Percentiles rank a stretch among this genome's conserved stretches.
Conservation (phyloP, 2,888 invertebrate genomes). For the Bimastos eiseni region DNA sequence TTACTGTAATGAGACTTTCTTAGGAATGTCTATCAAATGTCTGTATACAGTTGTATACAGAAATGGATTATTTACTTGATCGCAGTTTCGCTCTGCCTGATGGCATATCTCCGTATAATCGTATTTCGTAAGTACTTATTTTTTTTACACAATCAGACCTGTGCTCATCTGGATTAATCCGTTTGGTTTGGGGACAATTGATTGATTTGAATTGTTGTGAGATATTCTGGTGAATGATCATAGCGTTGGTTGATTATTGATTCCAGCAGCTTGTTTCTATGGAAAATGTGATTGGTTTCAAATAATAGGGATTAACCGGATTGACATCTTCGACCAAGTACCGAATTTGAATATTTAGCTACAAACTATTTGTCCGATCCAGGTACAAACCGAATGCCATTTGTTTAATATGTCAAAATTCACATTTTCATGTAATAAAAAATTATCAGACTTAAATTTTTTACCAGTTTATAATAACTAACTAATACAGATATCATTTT, state of each 20-base stretch:
- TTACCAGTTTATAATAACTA: too few relatives aligned
- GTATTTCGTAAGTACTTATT: background rate
- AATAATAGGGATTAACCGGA: too few relatives aligned
- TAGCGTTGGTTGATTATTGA: background rate
- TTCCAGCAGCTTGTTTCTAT: background rate
- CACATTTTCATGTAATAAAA: too few relatives aligned
- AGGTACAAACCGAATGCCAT: too few relatives aligned
- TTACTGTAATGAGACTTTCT: background rate
- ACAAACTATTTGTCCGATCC: too few relatives aligned
- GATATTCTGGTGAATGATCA: background rate
- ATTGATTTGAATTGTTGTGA: background rate
- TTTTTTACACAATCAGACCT: background rate
- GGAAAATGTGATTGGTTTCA: background rate
- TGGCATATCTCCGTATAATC: background rate
- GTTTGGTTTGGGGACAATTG: background rate
- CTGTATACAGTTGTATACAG: background rate
- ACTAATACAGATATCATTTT: too few relatives aligned
- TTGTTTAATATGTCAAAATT: too few relatives aligned
- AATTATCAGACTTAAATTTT: too few relatives aligned
- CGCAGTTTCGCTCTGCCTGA: background rate
- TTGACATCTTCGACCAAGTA: too few relatives aligned
- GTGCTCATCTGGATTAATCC: background rate
- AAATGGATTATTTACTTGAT: background rate
- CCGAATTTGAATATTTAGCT: too few relatives aligned
- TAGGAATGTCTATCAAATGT: too few relatives aligned